phyloP scores from a whole-genome alignment of 1,140 invertebrate genomes.

The Nephila pilipes region DNA sequence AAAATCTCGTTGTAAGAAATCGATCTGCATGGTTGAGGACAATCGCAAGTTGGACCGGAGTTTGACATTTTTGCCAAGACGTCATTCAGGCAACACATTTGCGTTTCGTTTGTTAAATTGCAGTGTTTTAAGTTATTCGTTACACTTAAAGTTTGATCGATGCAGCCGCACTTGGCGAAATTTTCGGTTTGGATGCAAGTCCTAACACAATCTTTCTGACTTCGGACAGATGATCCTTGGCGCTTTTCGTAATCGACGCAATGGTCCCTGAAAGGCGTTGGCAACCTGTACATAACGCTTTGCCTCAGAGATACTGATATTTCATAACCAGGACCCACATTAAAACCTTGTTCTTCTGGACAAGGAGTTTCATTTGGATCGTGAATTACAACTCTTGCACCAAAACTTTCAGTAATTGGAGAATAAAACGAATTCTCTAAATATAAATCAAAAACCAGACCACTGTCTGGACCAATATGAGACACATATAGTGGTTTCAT shows the following conservation, averaged over 20 bases:
- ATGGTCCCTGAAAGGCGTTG: conserved; percentile 39
- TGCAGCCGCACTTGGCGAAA: not conserved
- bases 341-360: conserved; percentile 81
- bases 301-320: conserved; percentile 79
- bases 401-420: conserved; percentile 79
- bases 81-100: conserved; percentile 26
- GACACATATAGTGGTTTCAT: not conserved
- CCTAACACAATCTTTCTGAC: not conserved
- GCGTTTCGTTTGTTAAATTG: not conserved
- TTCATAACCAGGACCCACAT: conserved; percentile 80
- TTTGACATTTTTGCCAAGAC: not conserved
- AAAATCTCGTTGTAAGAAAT: not conserved
- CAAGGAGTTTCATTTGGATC: conserved; percentile 79
- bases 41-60: not conserved
- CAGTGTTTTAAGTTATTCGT: not conserved
- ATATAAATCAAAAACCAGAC: conserved; percentile 56
- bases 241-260: not conserved
- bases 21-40: not conserved
- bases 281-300: not conserved
- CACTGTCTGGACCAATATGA: not conserved
- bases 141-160: not conserved
- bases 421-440: conserved; percentile 81
- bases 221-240: not conserved
- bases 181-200: conserved; percentile 21
- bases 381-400: conserved; percentile 81